Evolutionary conservation across 2,797 vertebrate species (phyloP), one percentile per base, ranked within the genome.

Genomic region (Lepidocolaptes lacrymiger): DNA sequence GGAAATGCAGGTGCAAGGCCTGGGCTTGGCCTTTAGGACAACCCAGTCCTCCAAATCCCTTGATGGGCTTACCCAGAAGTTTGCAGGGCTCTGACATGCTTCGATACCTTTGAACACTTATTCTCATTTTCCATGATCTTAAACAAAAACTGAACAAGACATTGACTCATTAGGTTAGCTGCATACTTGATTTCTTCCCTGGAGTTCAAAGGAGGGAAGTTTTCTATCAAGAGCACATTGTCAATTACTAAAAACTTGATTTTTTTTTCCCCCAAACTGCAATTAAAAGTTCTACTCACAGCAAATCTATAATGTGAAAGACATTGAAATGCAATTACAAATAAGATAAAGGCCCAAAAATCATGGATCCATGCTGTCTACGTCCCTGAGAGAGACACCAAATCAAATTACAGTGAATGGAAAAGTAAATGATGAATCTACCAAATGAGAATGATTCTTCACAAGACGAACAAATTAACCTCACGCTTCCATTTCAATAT

Each of bases 381-480:
- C 71, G 59, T 37, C 74, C 63, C 61, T 49, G 44, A 77, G 71
- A 90, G 61, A 63, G 94, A 63, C 0, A 1, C 67, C 48, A 71
- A 85, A 95, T 61, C 32, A 74, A 67, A 89, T 56, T 32, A 41
- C 20, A 51, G 30, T 1, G 18, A 89, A 39, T 17, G 39, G 58
- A 69, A 82, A 90, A 79, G 59, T 37, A 84, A 93, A 81, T 26
- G 32, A 89, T 59, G 51, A 68, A 85, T 78, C 66, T 43, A 68
- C 85, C 52, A 41, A 88, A 67, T 2, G 62, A 76, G 75, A 78
- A 54, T 7, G 24, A 81, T 88, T 84, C 87, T 83, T 84, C 79
- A 23, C 34, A 67, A 88, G 69, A 78, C 36, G 73, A 89, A 67
- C 69, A 79, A 88, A 93, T 94, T 86, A 93, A 90, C 80, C 63